Conservation (phyloP, 2,113 vertebrate species). For the Coryphaenoides rupestris region DNA sequence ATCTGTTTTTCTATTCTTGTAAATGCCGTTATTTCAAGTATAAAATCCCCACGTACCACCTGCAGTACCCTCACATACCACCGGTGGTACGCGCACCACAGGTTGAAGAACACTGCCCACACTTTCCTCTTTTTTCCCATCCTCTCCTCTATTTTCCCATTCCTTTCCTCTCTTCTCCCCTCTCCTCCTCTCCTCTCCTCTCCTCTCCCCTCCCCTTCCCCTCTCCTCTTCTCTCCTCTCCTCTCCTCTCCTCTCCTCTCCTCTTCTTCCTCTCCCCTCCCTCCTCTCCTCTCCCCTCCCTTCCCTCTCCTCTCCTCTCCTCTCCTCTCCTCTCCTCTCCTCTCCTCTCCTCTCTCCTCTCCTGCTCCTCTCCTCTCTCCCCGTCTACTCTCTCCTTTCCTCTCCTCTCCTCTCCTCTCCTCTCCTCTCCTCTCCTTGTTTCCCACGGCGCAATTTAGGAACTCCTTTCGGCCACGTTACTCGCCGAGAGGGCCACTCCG, state of each 20-base stretch:
- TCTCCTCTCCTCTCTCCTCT: neutral
- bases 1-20: too few relatives aligned
- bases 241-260: conserved; percentile 5
- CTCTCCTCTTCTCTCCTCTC: neutral
- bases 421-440: neutral
- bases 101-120: too few relatives aligned
- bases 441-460: neutral
- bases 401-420: neutral
- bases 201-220: neutral
- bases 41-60: too few relatives aligned
- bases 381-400: neutral
- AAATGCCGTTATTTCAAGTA: too few relatives aligned
- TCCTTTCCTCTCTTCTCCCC: conserved; percentile 7
- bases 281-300: neutral
- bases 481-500: conserved; percentile 9
- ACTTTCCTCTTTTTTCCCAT: conserved; percentile 3
- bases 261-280: conserved; percentile 9
- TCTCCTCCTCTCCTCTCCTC: neutral
- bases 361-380: neutral
- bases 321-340: neutral
- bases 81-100: too few relatives aligned
- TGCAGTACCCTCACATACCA: too few relatives aligned
- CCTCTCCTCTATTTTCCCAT: conserved; percentile 7
- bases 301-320: neutral
- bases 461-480: neutral